A percentile compares a stretch with the other conserved stretches of the same genome.
Conservation (phyloP, 2,113 vertebrate species). For the Poeciliopsis prolifica region DNA sequence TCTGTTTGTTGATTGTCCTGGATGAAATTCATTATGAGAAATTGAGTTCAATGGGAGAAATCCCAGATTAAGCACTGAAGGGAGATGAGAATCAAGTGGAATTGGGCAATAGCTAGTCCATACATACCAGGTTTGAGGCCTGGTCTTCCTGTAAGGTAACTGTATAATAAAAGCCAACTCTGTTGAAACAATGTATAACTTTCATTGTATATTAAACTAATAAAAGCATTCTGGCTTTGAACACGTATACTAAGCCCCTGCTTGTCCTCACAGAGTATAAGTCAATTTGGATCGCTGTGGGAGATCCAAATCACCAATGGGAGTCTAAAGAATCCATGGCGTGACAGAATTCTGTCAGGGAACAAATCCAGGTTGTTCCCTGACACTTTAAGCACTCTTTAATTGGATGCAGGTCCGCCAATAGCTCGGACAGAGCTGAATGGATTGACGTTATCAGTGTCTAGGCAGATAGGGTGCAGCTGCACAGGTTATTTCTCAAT, state of each 20-base stretch:
- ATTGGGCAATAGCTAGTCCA: no score
- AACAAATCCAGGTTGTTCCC: slow-evolving; percentile 44
- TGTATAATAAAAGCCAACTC: no score
- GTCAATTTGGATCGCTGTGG: slow-evolving; percentile 1
- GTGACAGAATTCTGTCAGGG: background rate
- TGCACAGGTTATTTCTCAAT: slow-evolving; percentile 57
- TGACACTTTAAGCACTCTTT: slow-evolving; percentile 58
- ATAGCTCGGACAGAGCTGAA: slow-evolving; percentile 56
- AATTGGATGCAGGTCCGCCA: slow-evolving; percentile 67
- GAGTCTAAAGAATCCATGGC: slow-evolving; percentile 1
- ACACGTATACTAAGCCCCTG: background rate
- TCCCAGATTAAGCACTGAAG: no score
- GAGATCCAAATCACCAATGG: slow-evolving; percentile 26
- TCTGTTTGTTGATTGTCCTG: no score
- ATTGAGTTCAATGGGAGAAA: no score
- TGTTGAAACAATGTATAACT: no score
- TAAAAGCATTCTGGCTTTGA: no score
- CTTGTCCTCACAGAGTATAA: background rate
- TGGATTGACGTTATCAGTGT: slow-evolving; percentile 59
- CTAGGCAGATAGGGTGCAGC: slow-evolving; percentile 56
- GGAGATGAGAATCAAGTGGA: no score
- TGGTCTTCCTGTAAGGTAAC: no score
- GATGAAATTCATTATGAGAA: no score
- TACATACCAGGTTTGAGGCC: no score
- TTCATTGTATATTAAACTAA: no score